phyloP scores from a whole-genome alignment of 1,140 invertebrate species.

The Chionoecetes opilio region DNA sequence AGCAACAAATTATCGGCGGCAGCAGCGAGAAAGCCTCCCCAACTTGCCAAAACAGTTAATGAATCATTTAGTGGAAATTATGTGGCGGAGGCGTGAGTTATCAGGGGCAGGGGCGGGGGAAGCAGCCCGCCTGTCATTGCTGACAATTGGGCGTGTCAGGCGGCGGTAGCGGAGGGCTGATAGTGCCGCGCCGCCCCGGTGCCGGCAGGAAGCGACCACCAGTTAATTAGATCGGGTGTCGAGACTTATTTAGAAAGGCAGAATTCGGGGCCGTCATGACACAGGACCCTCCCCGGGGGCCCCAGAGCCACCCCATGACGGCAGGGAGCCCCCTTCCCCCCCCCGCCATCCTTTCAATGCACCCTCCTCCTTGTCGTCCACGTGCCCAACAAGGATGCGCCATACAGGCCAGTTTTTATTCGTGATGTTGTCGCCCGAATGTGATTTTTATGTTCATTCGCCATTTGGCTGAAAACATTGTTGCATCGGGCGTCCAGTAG shows the following conservation, averaged over 20 bases:
- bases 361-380: not conserved
- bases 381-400: not conserved
- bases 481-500: not conserved
- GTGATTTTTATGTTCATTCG: not conserved
- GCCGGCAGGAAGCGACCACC: constrained; percentile 32
- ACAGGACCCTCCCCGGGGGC: not conserved
- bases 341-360: not conserved
- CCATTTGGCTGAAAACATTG: not conserved
- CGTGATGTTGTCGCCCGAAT: not conserved
- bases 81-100: constrained; percentile 50
- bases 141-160: constrained; percentile 52
- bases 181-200: constrained; percentile 8
- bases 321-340: not conserved
- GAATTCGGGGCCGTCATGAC: constrained; percentile 13
- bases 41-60: constrained; percentile 55
- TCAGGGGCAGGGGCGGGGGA: constrained; percentile 39
- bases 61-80: constrained; percentile 57
- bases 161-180: constrained; percentile 34
- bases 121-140: constrained; percentile 19
- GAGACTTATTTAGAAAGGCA: constrained; percentile 51
- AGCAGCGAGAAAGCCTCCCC: constrained; percentile 23
- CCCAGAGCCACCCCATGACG: not conserved
- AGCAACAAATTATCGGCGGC: constrained; percentile 8
- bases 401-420: not conserved
- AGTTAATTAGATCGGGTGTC: constrained; percentile 56